Conservation (phyloP, 2,888 invertebrate genomes). For the Sesia bembeciformis region DNA sequence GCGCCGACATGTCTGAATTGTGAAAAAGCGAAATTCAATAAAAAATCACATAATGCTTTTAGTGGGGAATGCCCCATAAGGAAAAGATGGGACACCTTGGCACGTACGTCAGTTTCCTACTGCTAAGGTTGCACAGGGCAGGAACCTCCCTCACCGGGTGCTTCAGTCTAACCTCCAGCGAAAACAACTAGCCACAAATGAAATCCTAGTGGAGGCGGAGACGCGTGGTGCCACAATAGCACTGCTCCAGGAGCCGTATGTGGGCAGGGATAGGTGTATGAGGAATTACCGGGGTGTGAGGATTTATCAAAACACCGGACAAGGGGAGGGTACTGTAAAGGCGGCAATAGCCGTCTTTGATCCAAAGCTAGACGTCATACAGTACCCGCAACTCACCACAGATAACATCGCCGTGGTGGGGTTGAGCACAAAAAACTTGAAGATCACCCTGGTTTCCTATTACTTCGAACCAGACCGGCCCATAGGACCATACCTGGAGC, state of each 20-base stretch:
- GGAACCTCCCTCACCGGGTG: neutral
- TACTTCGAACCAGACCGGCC: no score
- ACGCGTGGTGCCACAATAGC: neutral
- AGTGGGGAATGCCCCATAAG: no score
- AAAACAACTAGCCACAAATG: neutral
- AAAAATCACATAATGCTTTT: no score
- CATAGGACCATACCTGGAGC: no score
- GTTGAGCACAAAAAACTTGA: conserved; percentile 1
- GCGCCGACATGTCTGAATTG: no score
- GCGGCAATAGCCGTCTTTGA: conserved; percentile 7
- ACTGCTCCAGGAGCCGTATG: no score
- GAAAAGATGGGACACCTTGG: neutral
- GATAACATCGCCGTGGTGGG: conserved; percentile 6
- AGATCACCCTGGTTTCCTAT: neutral
- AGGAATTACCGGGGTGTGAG: neutral
- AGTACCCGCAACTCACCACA: no score
- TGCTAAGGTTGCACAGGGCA: neutral
- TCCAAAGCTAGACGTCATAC: conserved; percentile 1
- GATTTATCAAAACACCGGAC: neutral
- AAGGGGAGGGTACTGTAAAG: conserved; percentile 2
- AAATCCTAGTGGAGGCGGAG: neutral
- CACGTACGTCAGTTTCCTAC: neutral
- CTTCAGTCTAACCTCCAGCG: neutral
- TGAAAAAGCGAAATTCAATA: no score
- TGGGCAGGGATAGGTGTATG: neutral